These are phyloP conservation scores for Limanda limanda DNA, from an alignment of 2,113 vertebrate species.

Conservation along the genomic window DNA sequence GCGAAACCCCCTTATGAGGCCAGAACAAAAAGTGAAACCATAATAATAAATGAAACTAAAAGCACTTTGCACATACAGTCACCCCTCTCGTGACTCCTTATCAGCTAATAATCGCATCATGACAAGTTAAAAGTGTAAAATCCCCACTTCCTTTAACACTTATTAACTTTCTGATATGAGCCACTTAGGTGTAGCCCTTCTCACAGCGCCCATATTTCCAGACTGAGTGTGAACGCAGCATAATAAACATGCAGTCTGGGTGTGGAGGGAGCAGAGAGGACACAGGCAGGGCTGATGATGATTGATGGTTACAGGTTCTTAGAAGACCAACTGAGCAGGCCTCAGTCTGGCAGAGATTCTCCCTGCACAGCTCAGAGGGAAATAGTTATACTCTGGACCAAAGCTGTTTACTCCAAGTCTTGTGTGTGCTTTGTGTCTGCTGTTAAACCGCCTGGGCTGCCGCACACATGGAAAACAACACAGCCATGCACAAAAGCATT, in stretches of 20 bases:
- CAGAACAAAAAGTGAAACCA: background rate
- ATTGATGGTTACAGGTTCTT: conserved; percentile 85
- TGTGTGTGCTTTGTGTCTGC: conserved; percentile 13
- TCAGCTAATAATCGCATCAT: background rate
- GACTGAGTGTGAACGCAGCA: conserved; percentile 52
- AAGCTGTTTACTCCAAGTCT: conserved; percentile 53
- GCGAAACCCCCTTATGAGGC: background rate
- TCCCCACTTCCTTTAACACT: background rate
- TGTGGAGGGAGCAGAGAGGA: conserved; percentile 71
- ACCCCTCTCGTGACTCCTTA: background rate
- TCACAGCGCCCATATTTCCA: background rate
- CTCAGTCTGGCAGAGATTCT: conserved; percentile 42
- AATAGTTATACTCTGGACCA: conserved; percentile 48
- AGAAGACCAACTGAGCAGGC: conserved; percentile 80
- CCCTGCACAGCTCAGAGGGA: conserved; percentile 43
- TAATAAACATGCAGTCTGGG: conserved; percentile 79
- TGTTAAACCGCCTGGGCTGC: background rate
- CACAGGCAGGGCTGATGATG: conserved; percentile 66
- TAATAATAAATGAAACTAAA: background rate
- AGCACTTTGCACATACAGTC: background rate
- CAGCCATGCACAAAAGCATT: conserved; percentile 7
- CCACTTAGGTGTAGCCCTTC: background rate
- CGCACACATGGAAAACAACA: conserved; percentile 31
- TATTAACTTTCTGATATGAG: background rate
- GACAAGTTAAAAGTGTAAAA: background rate